phyloP scores from a whole-genome alignment of 2,797 vertebrate genomes.

The Hydrocynus forskahlii region DNA sequence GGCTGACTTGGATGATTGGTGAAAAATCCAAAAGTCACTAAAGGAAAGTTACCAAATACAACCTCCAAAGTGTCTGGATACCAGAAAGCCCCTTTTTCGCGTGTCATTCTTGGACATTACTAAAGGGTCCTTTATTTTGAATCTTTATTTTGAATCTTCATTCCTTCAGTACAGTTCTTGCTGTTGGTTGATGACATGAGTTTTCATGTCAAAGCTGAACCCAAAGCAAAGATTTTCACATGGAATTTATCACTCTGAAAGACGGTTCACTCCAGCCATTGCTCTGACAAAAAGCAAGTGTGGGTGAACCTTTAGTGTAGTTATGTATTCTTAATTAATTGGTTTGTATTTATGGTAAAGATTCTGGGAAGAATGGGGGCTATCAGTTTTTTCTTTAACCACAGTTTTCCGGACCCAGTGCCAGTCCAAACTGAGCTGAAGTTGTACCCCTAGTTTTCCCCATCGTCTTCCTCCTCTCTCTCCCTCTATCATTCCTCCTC shows the following conservation, averaged over 20 bases:
- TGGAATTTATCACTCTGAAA: neutral
- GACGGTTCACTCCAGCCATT: neutral
- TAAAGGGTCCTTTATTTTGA: too few species aligned
- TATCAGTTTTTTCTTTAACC: neutral
- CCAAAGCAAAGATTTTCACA: neutral
- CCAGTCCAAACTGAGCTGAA: neutral
- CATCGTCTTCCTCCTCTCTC: constrained; percentile 54
- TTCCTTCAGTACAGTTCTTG: neutral
- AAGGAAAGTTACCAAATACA: too few species aligned
- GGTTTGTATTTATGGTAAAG: too few species aligned
- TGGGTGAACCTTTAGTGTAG: neutral
- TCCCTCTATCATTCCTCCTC: constrained; percentile 56
- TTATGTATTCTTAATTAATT: neutral
- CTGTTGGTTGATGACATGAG: neutral
- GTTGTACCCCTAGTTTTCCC: neutral
- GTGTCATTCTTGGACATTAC: too few species aligned
- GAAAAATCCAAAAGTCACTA: too few species aligned
- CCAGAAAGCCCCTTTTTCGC: too few species aligned
- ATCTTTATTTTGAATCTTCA: neutral
- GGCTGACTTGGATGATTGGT: too few species aligned
- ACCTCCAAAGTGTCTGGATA: too few species aligned
- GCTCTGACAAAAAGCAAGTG: neutral
- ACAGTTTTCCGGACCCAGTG: constrained; percentile 19
- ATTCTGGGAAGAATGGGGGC: too few species aligned
- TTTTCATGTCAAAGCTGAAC: neutral